Base-by-base conservation (phyloP, 2,113 vertebrate genomes). In the Xiphophorus maculatus region DNA sequence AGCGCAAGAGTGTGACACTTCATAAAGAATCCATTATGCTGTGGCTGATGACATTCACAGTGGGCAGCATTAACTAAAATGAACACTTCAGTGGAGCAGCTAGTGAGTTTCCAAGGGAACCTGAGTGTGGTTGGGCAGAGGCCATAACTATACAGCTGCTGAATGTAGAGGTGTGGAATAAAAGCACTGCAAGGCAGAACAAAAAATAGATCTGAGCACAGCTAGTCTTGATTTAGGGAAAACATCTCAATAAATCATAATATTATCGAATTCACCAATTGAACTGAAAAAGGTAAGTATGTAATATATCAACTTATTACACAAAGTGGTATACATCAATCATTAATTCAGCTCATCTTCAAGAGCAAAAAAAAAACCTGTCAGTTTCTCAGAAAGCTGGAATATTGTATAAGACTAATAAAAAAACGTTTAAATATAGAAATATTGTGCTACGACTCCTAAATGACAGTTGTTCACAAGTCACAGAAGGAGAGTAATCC, bases 101-200 rank as follows among this genome's bases (percentile, higher is more conserved):
- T 37, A 27, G 35, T 62, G 65, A n/a, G 87, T 93, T 91, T 89
- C 91, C 86, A 89, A 73, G 87, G 87, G 87, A 93, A 92, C 90
- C 71, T 32, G 42, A 75, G 74, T 74, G 73, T 71, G 35, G 81
- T 86, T 79, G 75, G 80, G 71, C 73, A 74, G 35, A 63, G 60
- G 30, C 77, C 64, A 74, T 84, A 22, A 58, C 61, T 54, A 69
- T 66, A 35, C 62, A 65, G 66, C 69, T 29, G 62, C 14, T 63
- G 73, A 80, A 85, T 83, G 71, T 61, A 58, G 63, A 87, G 62
- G 44, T 63, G 67, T 17, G 68, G 66, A 69, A 77, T 69, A 71
- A 69, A 87, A 80, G 75, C 63, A 81, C 35, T 30, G 35, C 3
- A 32, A 69, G 63, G 77, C 44, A 35, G 51, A 29, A 69, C 14